Conservation (phyloP, 2,113 vertebrate species). For the Gymnocephalus cernua region DNA sequence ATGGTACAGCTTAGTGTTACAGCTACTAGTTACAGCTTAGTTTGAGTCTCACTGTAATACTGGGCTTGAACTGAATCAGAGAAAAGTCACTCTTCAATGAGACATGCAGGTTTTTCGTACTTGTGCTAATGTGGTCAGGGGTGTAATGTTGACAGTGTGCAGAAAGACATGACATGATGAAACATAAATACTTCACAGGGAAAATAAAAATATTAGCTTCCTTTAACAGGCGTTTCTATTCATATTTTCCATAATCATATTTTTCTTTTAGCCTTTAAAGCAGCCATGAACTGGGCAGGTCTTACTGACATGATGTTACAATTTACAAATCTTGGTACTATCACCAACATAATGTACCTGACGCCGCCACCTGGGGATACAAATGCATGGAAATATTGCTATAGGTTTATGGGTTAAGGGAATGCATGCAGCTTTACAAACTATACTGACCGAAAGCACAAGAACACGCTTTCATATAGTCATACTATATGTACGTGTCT, state of each 20-base stretch:
- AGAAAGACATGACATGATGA: neutral
- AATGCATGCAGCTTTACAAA: neutral
- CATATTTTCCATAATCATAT: neutral
- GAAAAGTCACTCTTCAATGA: neutral
- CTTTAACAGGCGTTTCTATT: neutral
- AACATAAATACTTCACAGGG: neutral
- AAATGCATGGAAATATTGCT: neutral
- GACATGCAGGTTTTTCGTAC: neutral
- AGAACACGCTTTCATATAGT: neutral
- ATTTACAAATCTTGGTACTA: neutral
- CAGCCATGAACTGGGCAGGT: neutral
- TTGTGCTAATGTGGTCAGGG: neutral
- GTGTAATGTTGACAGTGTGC: constrained; percentile 1
- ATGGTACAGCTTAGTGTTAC: neutral
- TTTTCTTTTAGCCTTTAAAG: neutral
- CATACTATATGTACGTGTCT: neutral
- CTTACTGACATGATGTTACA: neutral
- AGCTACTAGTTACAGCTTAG: too few relatives aligned
- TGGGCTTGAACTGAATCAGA: neutral
- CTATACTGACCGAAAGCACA: neutral
- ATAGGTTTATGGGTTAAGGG: neutral
- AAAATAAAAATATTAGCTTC: neutral
- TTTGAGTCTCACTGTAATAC: neutral
- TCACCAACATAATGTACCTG: neutral
- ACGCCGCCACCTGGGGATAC: neutral